A percentile compares a stretch with the other conserved stretches of the same genome.
Evolutionary conservation across 35 echinoderm and acorn worm genomes (phyloP).

Genomic region (Stichopus chloronotus): DNA sequence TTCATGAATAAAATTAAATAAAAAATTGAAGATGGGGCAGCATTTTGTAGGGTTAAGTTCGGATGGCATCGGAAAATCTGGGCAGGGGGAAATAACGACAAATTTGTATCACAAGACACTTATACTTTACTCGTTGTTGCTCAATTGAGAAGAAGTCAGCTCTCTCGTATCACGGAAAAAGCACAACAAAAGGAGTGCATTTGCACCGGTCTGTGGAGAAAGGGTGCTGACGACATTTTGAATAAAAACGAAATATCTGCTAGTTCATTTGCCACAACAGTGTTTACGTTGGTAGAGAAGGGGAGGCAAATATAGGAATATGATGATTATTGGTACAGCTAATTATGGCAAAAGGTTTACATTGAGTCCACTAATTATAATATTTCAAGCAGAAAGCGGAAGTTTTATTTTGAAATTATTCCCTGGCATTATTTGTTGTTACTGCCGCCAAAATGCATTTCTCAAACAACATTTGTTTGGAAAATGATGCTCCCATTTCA

Average conservation of each 20-base stretch:
- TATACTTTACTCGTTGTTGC: neutral
- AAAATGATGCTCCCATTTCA: neutral
- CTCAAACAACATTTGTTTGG: neutral
- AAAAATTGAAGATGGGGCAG: no score
- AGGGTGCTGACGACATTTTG: neutral
- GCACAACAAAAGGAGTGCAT: neutral
- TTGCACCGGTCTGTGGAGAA: conserved; percentile 3
- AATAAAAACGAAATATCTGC: neutral
- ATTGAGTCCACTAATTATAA: neutral
- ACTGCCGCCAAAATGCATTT: conserved; percentile 17
- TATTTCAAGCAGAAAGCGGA: neutral
- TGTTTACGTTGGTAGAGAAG: neutral
- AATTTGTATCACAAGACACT: no score
- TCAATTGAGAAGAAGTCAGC: neutral
- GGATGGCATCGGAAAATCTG: no score
- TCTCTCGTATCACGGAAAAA: neutral
- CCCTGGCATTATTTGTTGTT: conserved; percentile 30
- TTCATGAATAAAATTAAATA: no score
- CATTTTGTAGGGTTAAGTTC: no score
- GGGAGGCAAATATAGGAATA: conserved; percentile 18
- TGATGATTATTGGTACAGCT: neutral
- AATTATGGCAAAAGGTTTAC: conserved; percentile 38
- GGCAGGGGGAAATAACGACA: no score
- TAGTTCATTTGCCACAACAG: neutral
- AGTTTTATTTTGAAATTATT: conserved; percentile 11